A percentile compares a stretch with the other conserved stretches of the same genome.
These are phyloP conservation scores for Vesta saturnalis DNA, from an alignment of 2,888 invertebrate genomes.

Conservation along the genomic window DNA sequence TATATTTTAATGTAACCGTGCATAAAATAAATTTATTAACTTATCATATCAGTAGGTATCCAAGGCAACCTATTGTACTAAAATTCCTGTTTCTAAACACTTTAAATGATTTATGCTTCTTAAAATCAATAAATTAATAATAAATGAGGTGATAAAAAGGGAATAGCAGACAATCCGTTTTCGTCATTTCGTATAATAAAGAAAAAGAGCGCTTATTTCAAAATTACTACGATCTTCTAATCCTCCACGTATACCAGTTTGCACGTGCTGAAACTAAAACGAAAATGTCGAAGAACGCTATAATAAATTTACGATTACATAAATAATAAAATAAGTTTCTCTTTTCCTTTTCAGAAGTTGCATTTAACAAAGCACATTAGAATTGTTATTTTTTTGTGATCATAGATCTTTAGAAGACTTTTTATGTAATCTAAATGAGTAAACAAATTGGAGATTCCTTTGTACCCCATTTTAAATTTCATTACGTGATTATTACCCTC, in stretches of 20 bases:
- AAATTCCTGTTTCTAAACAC: no score
- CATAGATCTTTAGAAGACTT: slow-evolving; percentile 24
- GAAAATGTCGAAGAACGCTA: slow-evolving; percentile 10
- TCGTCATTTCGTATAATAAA: not conserved
- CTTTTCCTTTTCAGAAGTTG: slow-evolving; percentile 3
- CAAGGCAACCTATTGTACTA: no score
- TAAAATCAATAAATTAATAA: not conserved
- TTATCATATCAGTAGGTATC: no score
- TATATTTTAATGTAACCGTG: no score
- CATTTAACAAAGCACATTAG: slow-evolving; percentile 15
- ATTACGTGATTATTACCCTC: slow-evolving; percentile 12
- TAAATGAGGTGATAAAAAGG: not conserved
- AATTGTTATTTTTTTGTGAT: slow-evolving; percentile 8
- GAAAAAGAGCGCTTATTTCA: not conserved
- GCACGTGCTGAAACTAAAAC: slow-evolving; percentile 3
- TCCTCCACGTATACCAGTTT: not conserved
- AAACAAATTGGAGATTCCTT: slow-evolving; percentile 25
- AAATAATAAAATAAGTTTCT: slow-evolving; percentile 25
- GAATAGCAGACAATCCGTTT: not conserved
- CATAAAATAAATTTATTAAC: no score
- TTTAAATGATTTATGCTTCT: no score
- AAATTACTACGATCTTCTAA: not conserved
- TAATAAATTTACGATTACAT: slow-evolving; percentile 17
- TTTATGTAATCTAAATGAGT: slow-evolving; percentile 23
- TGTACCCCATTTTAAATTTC: slow-evolving; percentile 11